These are phyloP conservation scores for Gymnosoma rotundatum DNA, from an alignment of 2,888 invertebrate species.

Conservation along the genomic window DNA sequence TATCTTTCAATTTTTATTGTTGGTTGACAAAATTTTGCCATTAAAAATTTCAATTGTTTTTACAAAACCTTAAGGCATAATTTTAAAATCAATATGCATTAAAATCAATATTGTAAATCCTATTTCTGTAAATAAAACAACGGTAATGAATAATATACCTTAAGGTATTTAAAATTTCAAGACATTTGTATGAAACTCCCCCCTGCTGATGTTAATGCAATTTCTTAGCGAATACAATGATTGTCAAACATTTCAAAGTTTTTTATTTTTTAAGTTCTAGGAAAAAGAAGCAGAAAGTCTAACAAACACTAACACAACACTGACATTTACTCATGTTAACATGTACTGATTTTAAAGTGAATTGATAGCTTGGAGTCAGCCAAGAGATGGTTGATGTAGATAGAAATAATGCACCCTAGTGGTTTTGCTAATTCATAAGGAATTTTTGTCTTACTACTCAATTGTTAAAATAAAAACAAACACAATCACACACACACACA, in stretches of 20 bases:
- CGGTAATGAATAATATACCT: conserved; percentile 49
- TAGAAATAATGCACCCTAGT: conserved; percentile 55
- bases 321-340: conserved; percentile 69
- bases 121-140: conserved; percentile 32
- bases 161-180: conserved; percentile 5
- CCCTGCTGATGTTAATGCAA: conserved; percentile 51
- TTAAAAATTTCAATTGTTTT: conserved; percentile 16
- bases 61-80: conserved; percentile 9
- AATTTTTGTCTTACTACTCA: conserved; percentile 48
- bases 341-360: conserved; percentile 50
- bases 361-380: conserved; percentile 43
- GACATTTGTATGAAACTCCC: conserved; percentile 8
- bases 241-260: conserved; percentile 26
- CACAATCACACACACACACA: neutral
- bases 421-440: conserved; percentile 65
- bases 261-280: neutral
- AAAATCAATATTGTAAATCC: conserved; percentile 54
- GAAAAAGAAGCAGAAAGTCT: conserved; percentile 5
- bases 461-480: neutral
- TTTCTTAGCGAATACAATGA: conserved; percentile 36
- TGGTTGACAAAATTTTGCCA: conserved; percentile 12
- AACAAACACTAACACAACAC: conserved; percentile 29
- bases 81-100: conserved; percentile 38
- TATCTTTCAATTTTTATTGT: neutral
- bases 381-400: conserved; percentile 15